Evolutionary conservation across 1,140 invertebrate species (phyloP), one percentile per base, ranked within the genome.

Genomic region (Globodera ellingtonae): DNA sequence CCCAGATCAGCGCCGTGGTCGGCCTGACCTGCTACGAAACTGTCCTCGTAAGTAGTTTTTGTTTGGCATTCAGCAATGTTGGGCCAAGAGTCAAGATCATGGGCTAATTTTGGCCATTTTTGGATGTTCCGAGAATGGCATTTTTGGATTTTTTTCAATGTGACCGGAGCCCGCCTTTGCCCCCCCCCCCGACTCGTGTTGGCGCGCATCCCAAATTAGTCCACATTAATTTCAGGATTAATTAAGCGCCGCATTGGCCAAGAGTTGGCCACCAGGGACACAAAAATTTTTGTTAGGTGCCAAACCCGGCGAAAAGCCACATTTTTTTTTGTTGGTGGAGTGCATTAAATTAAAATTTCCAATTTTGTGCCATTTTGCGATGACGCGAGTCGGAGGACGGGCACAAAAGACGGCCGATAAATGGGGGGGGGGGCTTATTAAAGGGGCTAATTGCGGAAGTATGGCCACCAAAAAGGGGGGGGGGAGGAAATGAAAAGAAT

Each of bases 1-100:
- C 56, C 10, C 52, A 77, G 50, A 15, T 77, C 21, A 21, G 48
- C 48, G 24, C 71, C 21, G 70, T 72, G 35, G 48, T 48, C 13
- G 78, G 69, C 13, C 24, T 79, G 69, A 62, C 78, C 35, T 79
- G 78, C 62, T 79, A 79, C 73, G 78, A 79, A 24, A 79, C 78
- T 2, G 78, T 79, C 3, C 77, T 76, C 62, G 78, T 79, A 72
- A 79, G 78, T 62, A 35, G 15, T 18, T 62, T 75, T 24, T n/a
- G 4, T 18, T 44, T 21, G 46, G 35, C 35, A 35, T 35, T 35
- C 35, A 35, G 35, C 35, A 35, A 35, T 2, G 0, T 35, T 35
- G 0, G 35, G 35, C 35, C 35, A 35, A 35, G 35, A 35, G 35
- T 35, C 35, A 35, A 35, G 35, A 35, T 0, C 35, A 35, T 35